These are phyloP conservation scores for Lamellibrachia satsuma DNA, from an alignment of 2,888 invertebrate genomes.

Conservation along the genomic window DNA sequence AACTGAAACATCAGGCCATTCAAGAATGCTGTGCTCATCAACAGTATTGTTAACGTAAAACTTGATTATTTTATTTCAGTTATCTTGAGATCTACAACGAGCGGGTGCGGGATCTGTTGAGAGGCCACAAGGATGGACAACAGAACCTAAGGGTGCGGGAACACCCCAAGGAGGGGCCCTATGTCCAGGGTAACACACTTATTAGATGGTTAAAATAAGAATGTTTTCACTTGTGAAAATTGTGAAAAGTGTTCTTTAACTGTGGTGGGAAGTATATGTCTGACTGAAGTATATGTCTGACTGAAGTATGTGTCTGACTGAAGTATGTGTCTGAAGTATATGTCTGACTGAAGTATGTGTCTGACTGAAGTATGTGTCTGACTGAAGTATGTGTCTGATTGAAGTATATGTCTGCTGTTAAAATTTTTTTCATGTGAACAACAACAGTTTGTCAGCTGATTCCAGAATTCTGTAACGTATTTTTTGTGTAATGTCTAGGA, in stretches of 20 bases:
- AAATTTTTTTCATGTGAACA: neutral
- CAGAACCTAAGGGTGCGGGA: conserved; percentile 79
- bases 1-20: too few relatives aligned
- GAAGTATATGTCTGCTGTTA: neutral
- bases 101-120: conserved; percentile 76
- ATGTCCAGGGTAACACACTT: conserved; percentile 77
- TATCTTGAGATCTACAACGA: conserved; percentile 86
- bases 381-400: neutral
- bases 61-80: conserved; percentile 40
- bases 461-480: neutral
- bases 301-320: neutral
- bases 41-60: neutral
- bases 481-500: neutral
- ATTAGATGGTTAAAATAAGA: neutral
- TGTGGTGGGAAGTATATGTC: too few relatives aligned
- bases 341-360: too few relatives aligned
- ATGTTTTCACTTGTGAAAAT: neutral
- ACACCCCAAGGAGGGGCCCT: conserved; percentile 79
- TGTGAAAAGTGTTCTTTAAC: neutral
- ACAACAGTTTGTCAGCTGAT: neutral
- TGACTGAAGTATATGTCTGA: neutral
- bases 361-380: too few relatives aligned
- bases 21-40: neutral
- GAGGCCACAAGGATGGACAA: conserved; percentile 55
- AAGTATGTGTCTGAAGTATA: too few relatives aligned